phyloP scores from a whole-genome alignment of 2,113 vertebrate species.

The Ginglymostoma cirratum region DNA sequence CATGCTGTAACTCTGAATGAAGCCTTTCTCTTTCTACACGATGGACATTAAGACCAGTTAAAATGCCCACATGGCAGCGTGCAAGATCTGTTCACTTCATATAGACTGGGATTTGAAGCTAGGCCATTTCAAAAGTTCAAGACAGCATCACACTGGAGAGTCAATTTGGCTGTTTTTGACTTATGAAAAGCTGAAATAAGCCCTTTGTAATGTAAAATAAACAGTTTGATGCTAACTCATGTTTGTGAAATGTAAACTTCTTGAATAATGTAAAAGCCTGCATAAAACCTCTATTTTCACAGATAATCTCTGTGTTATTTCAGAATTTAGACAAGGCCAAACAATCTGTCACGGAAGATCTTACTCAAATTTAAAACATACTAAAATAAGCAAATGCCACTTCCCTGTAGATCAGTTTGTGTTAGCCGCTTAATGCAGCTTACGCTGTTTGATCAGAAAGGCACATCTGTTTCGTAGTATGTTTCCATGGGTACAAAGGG shows the following conservation, averaged over 20 bases:
- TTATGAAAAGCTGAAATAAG: background rate
- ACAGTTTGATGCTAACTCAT: background rate
- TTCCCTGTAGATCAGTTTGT: background rate
- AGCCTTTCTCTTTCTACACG: background rate
- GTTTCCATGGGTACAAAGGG: background rate
- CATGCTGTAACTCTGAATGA: no score
- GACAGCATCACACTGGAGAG: background rate
- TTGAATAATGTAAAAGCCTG: background rate
- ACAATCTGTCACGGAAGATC: background rate
- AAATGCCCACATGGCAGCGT: background rate
- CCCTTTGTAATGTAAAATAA: background rate
- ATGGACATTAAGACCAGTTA: background rate
- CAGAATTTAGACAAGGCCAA: background rate
- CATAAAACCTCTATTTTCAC: background rate
- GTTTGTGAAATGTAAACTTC: background rate
- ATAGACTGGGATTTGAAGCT: background rate
- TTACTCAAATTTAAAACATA: conserved; percentile 19
- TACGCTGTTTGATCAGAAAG: background rate
- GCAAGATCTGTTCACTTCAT: background rate
- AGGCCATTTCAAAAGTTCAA: background rate
- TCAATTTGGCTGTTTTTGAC: background rate
- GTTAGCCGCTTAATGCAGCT: background rate
- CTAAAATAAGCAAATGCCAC: background rate
- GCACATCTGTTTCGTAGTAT: background rate
- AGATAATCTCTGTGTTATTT: background rate